Base-by-base conservation (phyloP, 2,888 invertebrate genomes). In the Melangyna quadrimaculata region DNA sequence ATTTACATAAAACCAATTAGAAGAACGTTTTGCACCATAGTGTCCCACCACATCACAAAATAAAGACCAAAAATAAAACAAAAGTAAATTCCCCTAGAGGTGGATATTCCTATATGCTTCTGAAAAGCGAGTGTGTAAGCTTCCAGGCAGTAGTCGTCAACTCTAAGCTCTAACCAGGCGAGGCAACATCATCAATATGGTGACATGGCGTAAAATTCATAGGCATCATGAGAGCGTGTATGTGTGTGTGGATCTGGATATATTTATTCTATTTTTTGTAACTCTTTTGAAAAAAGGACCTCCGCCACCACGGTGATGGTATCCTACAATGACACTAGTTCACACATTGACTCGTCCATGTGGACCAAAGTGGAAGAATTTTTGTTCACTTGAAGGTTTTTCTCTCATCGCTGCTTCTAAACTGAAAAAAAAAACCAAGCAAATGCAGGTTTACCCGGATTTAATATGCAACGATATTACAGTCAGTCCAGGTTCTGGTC, bases 1-100 rank as follows among this genome's bases (percentile, higher is more conserved):
- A 86, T 86, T 86, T 81, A 81, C 86, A 86, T 86, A 86, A 86
- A 86, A 86, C 80, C 80, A 86, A 86, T 86, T 86, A 86, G 80
- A 81, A 73, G 70, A 77, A 81, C 86, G 73, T 61, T 86, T 86
- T 86, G 72, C 74, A 63, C 73, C 74, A 70, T 70, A 24, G 51
- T n/a, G n/a, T 40, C 67, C 53, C 43, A 32, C 19, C 55, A 7
- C 14, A 7, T 3, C 51, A 12, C 59, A 43, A 45, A 61, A 63
- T 43, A 53, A 40, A 19, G 73, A 32, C 45, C 29, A 37, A 74
- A 40, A 45, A 67, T 67, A 63, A 74, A 40, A 45, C 73, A 63
- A 57, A 51, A n/a, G n/a, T n/a, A 27, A 77, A 67, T 10, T 51
- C 73, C 69, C 69, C n/a, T 35, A 40, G n/a, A n/a, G 29, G 83